These are phyloP conservation scores for Electrona antarctica DNA, from an alignment of 2,113 vertebrate species.

Conservation along the genomic window DNA sequence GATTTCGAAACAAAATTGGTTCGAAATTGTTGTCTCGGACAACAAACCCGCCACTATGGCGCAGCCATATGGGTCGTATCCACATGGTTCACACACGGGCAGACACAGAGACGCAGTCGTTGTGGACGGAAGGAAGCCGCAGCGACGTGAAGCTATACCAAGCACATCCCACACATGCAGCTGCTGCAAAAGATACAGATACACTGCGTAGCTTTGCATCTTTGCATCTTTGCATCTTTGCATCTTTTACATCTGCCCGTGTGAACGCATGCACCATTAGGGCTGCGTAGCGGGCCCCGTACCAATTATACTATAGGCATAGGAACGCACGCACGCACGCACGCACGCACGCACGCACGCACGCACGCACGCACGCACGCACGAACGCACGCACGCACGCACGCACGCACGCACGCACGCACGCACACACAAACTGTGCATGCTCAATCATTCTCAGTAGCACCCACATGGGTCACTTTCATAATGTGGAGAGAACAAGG, in stretches of 20 bases:
- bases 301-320: not conserved
- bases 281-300: too few relatives aligned
- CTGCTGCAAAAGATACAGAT: too few relatives aligned
- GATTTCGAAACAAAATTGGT: too few relatives aligned
- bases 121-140: too few relatives aligned
- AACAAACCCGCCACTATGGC: too few relatives aligned
- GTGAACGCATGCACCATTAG: not conserved
- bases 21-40: too few relatives aligned
- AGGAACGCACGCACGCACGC: not conserved
- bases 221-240: too few relatives aligned
- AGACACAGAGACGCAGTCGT: too few relatives aligned
- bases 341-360: slow-evolving; percentile 8
- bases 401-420: not conserved
- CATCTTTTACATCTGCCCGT: not conserved
- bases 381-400: not conserved
- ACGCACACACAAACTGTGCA: slow-evolving; percentile 20
- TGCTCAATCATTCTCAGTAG: slow-evolving; percentile 73
- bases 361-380: not conserved
- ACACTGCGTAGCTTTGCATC: not conserved
- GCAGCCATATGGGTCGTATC: too few relatives aligned
- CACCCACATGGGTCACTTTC: slow-evolving; percentile 81
- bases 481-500: slow-evolving; percentile 73
- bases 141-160: too few relatives aligned
- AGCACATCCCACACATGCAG: too few relatives aligned
- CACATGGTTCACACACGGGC: too few relatives aligned